A percentile compares a stretch with the other conserved stretches of the same genome.
These are phyloP conservation scores for Platyura marginata DNA, from an alignment of 1,140 invertebrate genomes.

Conservation along the genomic window DNA sequence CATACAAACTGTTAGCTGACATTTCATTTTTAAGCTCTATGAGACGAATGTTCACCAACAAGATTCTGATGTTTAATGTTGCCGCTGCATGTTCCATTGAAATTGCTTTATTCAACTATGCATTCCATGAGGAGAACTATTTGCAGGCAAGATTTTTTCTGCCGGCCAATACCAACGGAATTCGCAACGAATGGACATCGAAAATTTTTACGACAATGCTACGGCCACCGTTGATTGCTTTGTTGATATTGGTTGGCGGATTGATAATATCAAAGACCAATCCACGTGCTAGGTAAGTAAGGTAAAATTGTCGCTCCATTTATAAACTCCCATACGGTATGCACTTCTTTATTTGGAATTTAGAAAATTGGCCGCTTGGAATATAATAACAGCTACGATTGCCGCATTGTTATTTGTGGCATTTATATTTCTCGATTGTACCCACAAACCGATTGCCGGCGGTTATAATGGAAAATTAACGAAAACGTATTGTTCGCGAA, in stretches of 20 bases:
- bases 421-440: conserved; percentile 39
- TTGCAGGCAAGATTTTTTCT: conserved; percentile 37
- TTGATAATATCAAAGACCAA: conserved; percentile 36
- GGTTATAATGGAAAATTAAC: conserved; percentile 22
- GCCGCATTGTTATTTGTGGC: conserved; percentile 30
- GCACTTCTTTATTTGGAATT: background rate
- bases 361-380: conserved; percentile 32
- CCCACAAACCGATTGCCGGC: conserved; percentile 25
- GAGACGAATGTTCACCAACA: conserved; percentile 34
- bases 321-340: background rate
- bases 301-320: too few species aligned
- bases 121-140: conserved; percentile 32
- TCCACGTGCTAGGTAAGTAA: conserved; percentile 26
- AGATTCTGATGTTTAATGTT: conserved; percentile 36
- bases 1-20: conserved; percentile 19
- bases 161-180: conserved; percentile 32
- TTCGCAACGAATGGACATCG: conserved; percentile 31
- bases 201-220: conserved; percentile 31
- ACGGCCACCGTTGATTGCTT: conserved; percentile 37
- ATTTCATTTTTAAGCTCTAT: conserved; percentile 32
- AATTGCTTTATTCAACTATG: conserved; percentile 34
- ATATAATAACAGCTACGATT: conserved; percentile 29
- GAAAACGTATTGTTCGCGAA: conserved; percentile 33
- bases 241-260: conserved; percentile 38
- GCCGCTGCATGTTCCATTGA: conserved; percentile 33